Evolutionary conservation across 2,888 invertebrate species (phyloP), one percentile per base, ranked within the genome.

Genomic region (Lissocephala sabroskyi): DNA sequence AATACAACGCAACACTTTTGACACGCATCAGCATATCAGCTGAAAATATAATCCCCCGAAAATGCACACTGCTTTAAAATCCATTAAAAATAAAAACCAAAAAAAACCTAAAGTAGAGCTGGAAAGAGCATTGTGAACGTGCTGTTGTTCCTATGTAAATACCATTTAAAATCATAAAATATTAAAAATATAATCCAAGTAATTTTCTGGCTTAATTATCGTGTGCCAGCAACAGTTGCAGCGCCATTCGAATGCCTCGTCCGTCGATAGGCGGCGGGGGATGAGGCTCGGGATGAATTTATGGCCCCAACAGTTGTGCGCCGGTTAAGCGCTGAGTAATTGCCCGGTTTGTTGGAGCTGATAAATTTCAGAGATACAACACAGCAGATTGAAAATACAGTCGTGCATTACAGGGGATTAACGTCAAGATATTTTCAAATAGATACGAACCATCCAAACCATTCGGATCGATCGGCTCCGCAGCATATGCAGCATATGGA

Each of bases 131-230:
- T 32, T 32, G n/a, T n/a, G 3, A 11, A 32, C 42, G 11, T 19
- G 5, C 37, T 28, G 54, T 55, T 54, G 48, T 53, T 45, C 54
- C 45, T 44, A 36, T 49, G 26, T 40, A n/a, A n/a, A n/a, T n/a
- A n/a, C 41, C 44, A 30, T 29, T 60, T 60, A 52, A 61, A 52
- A 56, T 52, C 49, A 59, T 59, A 68, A 61, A 65, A 52, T 37
- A 28, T 26, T 41, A 39, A 42, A 35, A 47, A 36, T 41, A 19
- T 47, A 42, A 41, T 47, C 41, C 47, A 36, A 1, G 13, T 5
- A 33, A 56, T 53, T 60, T 60, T 68, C 51, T 53, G 68, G 62
- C 63, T 58, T 61, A 73, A 65, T 61, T 73, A 68, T 52, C 51
- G 46, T 42, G 48, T 33, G 43, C 13, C 26, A 29, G 14, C 33